Evolutionary conservation across 2,888 invertebrate species (phyloP).

Genomic region (Drosophila phalerata): DNA sequence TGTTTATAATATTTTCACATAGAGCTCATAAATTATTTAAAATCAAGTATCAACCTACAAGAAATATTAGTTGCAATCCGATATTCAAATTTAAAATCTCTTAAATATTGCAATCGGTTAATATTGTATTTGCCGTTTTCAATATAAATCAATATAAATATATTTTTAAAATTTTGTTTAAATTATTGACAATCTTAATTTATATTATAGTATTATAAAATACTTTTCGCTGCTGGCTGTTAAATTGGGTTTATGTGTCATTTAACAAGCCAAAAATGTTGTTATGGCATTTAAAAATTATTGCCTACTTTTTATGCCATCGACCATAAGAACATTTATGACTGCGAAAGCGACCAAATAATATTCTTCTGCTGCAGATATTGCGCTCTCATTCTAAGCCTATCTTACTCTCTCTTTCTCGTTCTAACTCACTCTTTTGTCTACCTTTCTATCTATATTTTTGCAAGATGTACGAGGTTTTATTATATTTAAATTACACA

Average conservation of each 20-base stretch:
- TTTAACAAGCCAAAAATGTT: constrained; percentile 32
- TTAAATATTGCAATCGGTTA: too few relatives aligned
- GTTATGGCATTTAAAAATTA: constrained; percentile 32
- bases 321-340: constrained; percentile 46
- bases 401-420: not conserved
- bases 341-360: constrained; percentile 43
- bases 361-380: constrained; percentile 50
- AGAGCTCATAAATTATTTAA: too few relatives aligned
- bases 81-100: too few relatives aligned
- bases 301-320: constrained; percentile 52
- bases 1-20: too few relatives aligned
- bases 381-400: constrained; percentile 1
- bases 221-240: not conserved
- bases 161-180: not conserved
- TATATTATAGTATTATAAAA: not conserved
- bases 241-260: constrained; percentile 6
- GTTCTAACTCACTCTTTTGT: not conserved
- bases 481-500: constrained; percentile 81
- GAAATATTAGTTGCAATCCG: too few relatives aligned
- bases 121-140: too few relatives aligned
- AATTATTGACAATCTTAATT: not conserved
- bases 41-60: too few relatives aligned
- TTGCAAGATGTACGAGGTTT: constrained; percentile 56
- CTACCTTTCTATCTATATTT: constrained; percentile 5
- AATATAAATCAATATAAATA: not conserved